Evolutionary conservation across 2,888 invertebrate genomes (phyloP), one percentile per base, ranked within the genome.

Genomic region (Dilophus febrilis): DNA sequence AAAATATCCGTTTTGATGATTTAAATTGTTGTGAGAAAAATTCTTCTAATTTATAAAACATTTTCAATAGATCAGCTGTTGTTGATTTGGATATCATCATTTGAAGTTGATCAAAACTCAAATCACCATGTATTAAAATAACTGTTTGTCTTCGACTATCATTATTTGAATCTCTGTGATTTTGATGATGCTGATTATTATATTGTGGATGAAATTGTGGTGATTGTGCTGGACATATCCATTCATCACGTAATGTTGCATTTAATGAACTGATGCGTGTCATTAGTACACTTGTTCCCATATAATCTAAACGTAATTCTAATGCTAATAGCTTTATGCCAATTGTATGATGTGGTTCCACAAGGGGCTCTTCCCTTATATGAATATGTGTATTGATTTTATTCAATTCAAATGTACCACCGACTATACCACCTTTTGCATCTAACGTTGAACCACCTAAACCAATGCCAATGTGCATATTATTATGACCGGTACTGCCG

Each of bases 1-100:
- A 83, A 57, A 94, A 86, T 4, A 90, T 91, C 3, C 92, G 71
- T 58, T 88, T 90, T 57, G 91, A 88, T 49, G 88, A 91, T 59
- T 91, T 90, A 58, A 95, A 91, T 66, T 97, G 95, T 60, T 94
- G 94, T 45, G 87, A 83, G 65, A 98, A 95, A 68, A 98, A 98
- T 64, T 95, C 92, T 52, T 92, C 91, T 28, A 98, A 69, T 56
- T 95, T 95, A 47, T 85, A 81, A 58, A 84, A 90, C 85, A 98
- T 95, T 67, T 95, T 97, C 37, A 94, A 67, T 43, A 98, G 68
- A 66, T 98, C 97, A 0, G 91, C 90, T 0, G 95, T 94, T 2
- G 97, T 98, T 37, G 91, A 91, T 60, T 91, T 86, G 5, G 88
- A 90, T 57, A 98, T 94, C 72, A 98, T 83, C 51, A 97, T 74